phyloP scores from a whole-genome alignment of 2,888 invertebrate species.

The Chydorus sphaericus region DNA sequence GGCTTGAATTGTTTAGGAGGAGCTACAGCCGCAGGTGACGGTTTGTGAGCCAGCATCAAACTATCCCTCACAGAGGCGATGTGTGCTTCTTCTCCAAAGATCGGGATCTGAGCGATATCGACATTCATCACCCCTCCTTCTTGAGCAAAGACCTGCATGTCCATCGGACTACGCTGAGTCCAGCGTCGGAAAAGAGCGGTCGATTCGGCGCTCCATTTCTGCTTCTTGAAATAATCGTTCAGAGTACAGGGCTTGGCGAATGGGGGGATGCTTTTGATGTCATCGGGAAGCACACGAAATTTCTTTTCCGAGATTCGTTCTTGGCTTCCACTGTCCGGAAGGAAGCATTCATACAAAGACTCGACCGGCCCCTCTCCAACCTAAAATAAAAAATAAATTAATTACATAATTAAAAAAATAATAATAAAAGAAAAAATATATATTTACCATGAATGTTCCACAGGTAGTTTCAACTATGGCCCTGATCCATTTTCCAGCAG shows the following conservation, averaged over 20 bases:
- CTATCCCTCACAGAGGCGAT: background rate
- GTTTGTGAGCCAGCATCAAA: background rate
- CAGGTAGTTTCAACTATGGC: background rate
- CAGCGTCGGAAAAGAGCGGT: background rate
- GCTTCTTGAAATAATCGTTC: background rate
- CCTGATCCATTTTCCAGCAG: slow-evolving; percentile 1
- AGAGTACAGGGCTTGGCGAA: background rate
- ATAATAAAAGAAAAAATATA: too few species aligned
- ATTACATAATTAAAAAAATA: too few species aligned
- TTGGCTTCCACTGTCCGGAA: background rate
- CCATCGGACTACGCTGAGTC: background rate
- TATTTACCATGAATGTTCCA: too few species aligned
- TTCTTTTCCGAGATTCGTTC: background rate
- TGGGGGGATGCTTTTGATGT: background rate
- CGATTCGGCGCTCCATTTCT: background rate
- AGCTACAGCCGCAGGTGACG: background rate
- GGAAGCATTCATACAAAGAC: background rate
- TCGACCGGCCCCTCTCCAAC: background rate
- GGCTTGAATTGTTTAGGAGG: background rate
- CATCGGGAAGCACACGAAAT: background rate
- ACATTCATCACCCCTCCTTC: background rate
- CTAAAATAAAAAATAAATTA: too few species aligned
- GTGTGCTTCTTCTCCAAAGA: background rate
- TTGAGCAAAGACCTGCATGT: background rate
- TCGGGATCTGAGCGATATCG: background rate